A percentile compares a stretch with the other conserved stretches of the same genome.
Evolutionary conservation across 2,113 vertebrate genomes (phyloP).

Genomic region (Piaya cayana): DNA sequence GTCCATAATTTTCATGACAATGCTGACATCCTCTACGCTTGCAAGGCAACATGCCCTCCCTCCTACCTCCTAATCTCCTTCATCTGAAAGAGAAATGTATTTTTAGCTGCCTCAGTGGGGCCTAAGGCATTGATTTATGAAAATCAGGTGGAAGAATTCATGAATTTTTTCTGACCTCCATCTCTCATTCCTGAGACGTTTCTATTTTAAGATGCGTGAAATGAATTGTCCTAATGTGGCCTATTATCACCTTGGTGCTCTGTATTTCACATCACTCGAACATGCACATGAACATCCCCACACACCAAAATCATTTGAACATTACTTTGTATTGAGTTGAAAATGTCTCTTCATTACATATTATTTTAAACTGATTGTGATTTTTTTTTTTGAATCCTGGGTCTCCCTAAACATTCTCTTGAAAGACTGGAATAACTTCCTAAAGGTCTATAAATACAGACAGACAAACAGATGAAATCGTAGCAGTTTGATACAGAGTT

Average conservation of each 20-base stretch:
- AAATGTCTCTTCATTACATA: background rate
- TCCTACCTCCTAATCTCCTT: conserved; percentile 76
- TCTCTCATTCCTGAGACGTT: conserved; percentile 75
- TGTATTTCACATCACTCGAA: conserved; percentile 44
- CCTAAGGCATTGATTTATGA: conserved; percentile 80
- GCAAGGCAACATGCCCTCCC: conserved; percentile 61
- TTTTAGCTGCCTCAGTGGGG: conserved; percentile 76
- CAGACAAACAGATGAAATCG: conserved; percentile 24
- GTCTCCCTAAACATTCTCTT: conserved; percentile 3
- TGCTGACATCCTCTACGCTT: conserved; percentile 40
- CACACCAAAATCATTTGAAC: conserved; percentile 19
- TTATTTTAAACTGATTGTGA: conserved; percentile 25
- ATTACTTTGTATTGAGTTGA: conserved; percentile 8
- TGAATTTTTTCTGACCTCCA: conserved; percentile 78
- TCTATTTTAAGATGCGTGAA: conserved; percentile 78
- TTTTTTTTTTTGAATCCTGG: background rate
- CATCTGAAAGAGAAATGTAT: conserved; percentile 79
- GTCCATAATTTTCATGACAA: conserved; percentile 43
- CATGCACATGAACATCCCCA: background rate
- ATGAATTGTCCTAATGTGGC: conserved; percentile 75
- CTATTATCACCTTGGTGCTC: conserved; percentile 73
- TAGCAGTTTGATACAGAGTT: background rate
- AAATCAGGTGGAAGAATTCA: conserved; percentile 78
- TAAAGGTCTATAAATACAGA: too few relatives aligned
- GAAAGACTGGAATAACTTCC: conserved; percentile 7